Conservation (phyloP, 2,797 vertebrate genomes). For the Amblyopsis hoosieri region DNA sequence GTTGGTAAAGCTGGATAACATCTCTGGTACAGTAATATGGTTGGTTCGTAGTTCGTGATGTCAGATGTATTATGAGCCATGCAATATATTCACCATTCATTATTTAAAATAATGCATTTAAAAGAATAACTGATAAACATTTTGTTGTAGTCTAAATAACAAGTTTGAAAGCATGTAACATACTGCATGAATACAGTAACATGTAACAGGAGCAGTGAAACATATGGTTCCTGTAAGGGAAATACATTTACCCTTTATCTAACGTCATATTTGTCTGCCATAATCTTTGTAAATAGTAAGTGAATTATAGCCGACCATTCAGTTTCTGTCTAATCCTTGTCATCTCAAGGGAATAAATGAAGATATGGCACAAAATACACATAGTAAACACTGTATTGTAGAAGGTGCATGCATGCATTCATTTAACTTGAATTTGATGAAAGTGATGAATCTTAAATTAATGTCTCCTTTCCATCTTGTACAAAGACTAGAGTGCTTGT, state of each 20-base stretch:
- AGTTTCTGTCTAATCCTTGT: slow-evolving; percentile 25
- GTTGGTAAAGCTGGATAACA: not conserved
- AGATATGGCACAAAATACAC: not conserved
- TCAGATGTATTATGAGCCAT: no score
- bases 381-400: not conserved
- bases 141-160: no score
- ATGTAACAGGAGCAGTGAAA: not conserved
- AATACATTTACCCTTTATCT: slow-evolving; percentile 16
- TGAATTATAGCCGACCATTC: slow-evolving; percentile 33
- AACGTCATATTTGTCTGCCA: slow-evolving; percentile 46
- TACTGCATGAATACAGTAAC: no score
- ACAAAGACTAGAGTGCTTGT: not conserved
- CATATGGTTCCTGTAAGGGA: slow-evolving; percentile 31
- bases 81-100: no score
- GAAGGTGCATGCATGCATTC: slow-evolving; percentile 19
- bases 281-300: slow-evolving; percentile 17
- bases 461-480: not conserved
- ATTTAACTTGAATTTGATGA: no score
- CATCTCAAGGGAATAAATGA: slow-evolving; percentile 28
- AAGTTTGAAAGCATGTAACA: no score
- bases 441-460: no score
- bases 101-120: no score
- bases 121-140: no score
- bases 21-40: no score
- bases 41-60: no score